phyloP scores from a whole-genome alignment of 2,797 vertebrate species.

The Phylloscopus collybita region DNA sequence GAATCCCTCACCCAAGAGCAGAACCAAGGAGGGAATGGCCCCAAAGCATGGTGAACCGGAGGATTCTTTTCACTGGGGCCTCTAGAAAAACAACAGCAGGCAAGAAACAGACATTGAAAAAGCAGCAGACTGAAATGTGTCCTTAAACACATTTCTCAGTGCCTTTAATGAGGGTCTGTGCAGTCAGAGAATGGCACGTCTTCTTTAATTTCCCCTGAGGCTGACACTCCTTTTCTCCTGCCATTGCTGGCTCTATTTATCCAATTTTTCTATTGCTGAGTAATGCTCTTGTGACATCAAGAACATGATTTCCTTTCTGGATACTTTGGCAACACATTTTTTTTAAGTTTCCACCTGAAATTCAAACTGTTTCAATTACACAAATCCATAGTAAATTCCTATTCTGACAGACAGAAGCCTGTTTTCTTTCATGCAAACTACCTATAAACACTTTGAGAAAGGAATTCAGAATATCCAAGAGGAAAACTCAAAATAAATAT shows the following conservation, averaged over 20 bases:
- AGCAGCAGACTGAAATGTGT: background rate
- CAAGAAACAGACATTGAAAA: background rate
- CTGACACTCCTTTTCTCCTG: background rate
- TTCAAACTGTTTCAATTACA: background rate
- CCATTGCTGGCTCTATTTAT: background rate
- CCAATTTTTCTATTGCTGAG: background rate
- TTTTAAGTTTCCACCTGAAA: background rate
- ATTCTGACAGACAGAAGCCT: background rate
- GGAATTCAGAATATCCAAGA: background rate
- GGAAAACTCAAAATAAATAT: background rate
- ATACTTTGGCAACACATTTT: background rate
- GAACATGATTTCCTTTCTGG: background rate
- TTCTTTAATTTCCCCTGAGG: constrained; percentile 6
- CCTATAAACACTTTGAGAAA: background rate
- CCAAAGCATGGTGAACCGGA: background rate
- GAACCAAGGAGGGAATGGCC: background rate
- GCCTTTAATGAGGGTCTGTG: constrained; percentile 14
- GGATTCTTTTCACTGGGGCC: background rate
- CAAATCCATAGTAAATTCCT: background rate
- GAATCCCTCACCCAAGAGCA: background rate
- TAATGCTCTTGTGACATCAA: background rate
- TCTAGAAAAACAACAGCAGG: background rate
- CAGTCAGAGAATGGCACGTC: background rate
- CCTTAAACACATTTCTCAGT: background rate
- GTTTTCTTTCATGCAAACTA: background rate